A percentile compares a stretch with the other conserved stretches of the same genome.
Evolutionary conservation across 1,140 invertebrate species (phyloP).

Genomic region (Leptestheria dahalacensis): DNA sequence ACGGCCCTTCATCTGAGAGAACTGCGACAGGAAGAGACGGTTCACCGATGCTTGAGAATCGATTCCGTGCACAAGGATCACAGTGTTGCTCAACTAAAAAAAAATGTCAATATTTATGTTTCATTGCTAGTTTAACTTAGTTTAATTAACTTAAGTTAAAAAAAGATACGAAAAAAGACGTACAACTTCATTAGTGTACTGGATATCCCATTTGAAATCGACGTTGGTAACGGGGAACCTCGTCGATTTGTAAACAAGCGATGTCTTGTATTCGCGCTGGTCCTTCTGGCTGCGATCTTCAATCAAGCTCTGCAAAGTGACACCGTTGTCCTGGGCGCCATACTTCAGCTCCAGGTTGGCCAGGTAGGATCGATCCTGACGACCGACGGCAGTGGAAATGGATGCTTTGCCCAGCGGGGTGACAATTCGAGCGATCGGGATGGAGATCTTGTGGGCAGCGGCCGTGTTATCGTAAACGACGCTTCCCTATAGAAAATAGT

Average conservation of each 20-base stretch:
- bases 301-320: conserved; percentile 6
- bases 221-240: conserved; percentile 32
- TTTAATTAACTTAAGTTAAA: background rate
- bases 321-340: conserved; percentile 8
- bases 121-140: background rate
- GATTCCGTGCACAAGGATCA: conserved; percentile 42
- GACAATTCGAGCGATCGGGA: conserved; percentile 7
- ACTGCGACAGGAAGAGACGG: conserved; percentile 34
- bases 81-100: conserved; percentile 30
- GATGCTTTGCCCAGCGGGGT: conserved; percentile 14
- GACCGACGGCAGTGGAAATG: conserved; percentile 3
- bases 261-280: conserved; percentile 8
- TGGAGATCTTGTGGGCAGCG: conserved; percentile 8
- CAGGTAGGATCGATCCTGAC: conserved; percentile 5
- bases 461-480: conserved; percentile 6
- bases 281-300: background rate
- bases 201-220: conserved; percentile 34
- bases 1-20: conserved; percentile 26
- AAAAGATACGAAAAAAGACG: background rate
- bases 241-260: conserved; percentile 12
- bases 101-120: background rate
- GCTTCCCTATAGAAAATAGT: background rate
- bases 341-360: conserved; percentile 14
- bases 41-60: conserved; percentile 40
- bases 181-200: conserved; percentile 18